Evolutionary conservation across 2,888 invertebrate genomes (phyloP), one percentile per base, ranked within the genome.

Genomic region (Drosophila silvestris): DNA sequence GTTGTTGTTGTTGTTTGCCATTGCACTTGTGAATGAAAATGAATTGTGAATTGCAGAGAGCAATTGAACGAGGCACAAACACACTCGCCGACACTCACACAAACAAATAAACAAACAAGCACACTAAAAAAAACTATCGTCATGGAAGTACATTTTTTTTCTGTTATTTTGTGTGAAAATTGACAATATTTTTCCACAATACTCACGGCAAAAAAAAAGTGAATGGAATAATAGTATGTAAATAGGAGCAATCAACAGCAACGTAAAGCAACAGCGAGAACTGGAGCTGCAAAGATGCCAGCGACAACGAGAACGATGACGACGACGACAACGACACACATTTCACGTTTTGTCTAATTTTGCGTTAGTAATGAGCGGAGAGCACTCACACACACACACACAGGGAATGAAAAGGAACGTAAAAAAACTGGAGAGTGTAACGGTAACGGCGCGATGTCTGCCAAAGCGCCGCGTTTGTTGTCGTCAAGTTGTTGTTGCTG

Each of bases 281-380:
- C 70, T 70, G 65, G 39, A 71, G 56, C 73, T 53, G 66, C 51
- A 51, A 56, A 57, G 70, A 56, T 62, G 62, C 54, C 52, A 51
- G 50, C 30, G 52, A 50, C 60, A 35, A 61, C 37, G 39, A 60
- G 56, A 57, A 57, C 64, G 30, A 33, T 41, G 33, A n/a, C 54
- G 22, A 60, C 75, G 53, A 10, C 51, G 60, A 53, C 30, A 33
- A 32, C 57, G 81, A 76, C 81, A 81, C 73, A 79, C 79, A 79
- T 81, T 79, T 76, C 59, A 66, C 79, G 70, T 79, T 81, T 81
- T 79, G 81, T 81, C 65, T 76, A 81, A 81, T 79, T 81, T 81
- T 81, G 67, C 79, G 70, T 81, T 79, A 75, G 81, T 74, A 81
- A 78, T 80, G 61, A 68, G 73, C 50, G 57, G 39, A 62, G 71